A percentile compares a stretch with the other conserved stretches of the same genome.
Conservation (phyloP, 2,888 invertebrate genomes). For the Archips crataeganus region DNA sequence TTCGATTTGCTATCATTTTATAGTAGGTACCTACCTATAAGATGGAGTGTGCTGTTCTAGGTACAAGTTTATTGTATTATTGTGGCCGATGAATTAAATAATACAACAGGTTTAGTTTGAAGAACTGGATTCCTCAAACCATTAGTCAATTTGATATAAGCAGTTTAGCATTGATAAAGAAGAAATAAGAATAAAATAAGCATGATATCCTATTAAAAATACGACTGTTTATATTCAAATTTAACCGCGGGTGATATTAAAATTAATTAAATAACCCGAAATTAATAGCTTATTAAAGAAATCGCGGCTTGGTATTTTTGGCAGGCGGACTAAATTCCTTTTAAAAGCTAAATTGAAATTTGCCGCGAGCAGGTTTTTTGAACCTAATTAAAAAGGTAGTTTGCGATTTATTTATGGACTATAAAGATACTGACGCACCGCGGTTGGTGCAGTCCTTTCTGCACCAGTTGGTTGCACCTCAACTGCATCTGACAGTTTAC, state of each 20-base stretch:
- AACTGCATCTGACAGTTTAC: neutral
- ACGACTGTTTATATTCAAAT: constrained; percentile 28
- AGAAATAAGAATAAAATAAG: constrained; percentile 26
- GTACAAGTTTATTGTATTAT: neutral
- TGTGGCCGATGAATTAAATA: neutral
- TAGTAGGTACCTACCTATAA: too few relatives aligned
- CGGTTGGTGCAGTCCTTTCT: constrained; percentile 30
- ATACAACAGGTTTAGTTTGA: constrained; percentile 6
- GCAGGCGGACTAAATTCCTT: constrained; percentile 47
- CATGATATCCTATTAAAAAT: constrained; percentile 26
- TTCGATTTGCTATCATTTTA: too few relatives aligned
- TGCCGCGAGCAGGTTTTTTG: constrained; percentile 61
- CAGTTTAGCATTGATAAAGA: neutral
- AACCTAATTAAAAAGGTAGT: constrained; percentile 81
- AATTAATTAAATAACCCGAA: constrained; percentile 31
- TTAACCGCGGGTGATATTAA: constrained; percentile 15
- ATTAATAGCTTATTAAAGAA: constrained; percentile 29
- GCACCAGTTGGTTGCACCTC: constrained; percentile 10
- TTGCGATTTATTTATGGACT: constrained; percentile 79
- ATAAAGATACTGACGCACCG: constrained; percentile 48
- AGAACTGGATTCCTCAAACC: constrained; percentile 4
- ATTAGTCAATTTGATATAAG: constrained; percentile 22
- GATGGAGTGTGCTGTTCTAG: neutral
- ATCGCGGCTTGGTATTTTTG: constrained; percentile 23
- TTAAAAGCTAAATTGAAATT: constrained; percentile 60